Percentiles rank a stretch among this genome's conserved stretches.
Evolutionary conservation across 2,113 vertebrate genomes (phyloP).

Genomic region (Channa argus): DNA sequence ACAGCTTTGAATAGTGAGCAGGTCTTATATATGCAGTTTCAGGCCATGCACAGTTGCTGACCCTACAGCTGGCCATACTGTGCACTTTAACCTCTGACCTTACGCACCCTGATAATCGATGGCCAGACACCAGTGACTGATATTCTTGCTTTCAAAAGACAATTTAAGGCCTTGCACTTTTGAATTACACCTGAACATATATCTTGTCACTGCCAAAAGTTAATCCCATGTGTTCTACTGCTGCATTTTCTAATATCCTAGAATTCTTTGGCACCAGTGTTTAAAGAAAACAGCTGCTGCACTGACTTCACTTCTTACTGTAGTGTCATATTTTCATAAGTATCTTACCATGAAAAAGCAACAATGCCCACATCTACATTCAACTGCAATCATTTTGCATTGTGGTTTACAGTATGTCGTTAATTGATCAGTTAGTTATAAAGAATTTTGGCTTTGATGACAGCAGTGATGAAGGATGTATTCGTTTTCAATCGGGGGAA

Average conservation of each 20-base stretch:
- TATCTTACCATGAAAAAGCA: background rate
- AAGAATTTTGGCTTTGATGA: slow-evolving; percentile 27
- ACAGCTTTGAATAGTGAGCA: slow-evolving; percentile 16
- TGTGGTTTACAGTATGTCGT: slow-evolving; percentile 8
- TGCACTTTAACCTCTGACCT: slow-evolving; percentile 46
- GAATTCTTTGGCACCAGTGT: background rate
- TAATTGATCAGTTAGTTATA: background rate
- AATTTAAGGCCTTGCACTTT: slow-evolving; percentile 12
- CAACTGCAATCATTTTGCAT: background rate
- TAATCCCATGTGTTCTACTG: background rate
- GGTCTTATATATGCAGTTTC: slow-evolving; percentile 29
- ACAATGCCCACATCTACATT: background rate
- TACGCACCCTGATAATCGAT: slow-evolving; percentile 18
- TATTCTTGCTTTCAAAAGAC: slow-evolving; percentile 6
- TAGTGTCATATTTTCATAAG: slow-evolving; percentile 8
- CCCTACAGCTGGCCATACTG: slow-evolving; percentile 36
- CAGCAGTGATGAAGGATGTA: slow-evolving; percentile 39
- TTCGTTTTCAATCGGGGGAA: slow-evolving; percentile 68
- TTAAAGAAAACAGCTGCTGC: slow-evolving; percentile 20
- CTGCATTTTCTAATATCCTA: slow-evolving; percentile 19
- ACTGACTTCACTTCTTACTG: background rate
- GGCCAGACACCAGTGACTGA: slow-evolving; percentile 12
- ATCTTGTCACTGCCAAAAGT: background rate
- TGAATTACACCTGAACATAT: slow-evolving; percentile 10
- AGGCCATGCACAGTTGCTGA: slow-evolving; percentile 21